phyloP scores from a whole-genome alignment of 1,140 invertebrate genomes.

The Drosophila obscura region DNA sequence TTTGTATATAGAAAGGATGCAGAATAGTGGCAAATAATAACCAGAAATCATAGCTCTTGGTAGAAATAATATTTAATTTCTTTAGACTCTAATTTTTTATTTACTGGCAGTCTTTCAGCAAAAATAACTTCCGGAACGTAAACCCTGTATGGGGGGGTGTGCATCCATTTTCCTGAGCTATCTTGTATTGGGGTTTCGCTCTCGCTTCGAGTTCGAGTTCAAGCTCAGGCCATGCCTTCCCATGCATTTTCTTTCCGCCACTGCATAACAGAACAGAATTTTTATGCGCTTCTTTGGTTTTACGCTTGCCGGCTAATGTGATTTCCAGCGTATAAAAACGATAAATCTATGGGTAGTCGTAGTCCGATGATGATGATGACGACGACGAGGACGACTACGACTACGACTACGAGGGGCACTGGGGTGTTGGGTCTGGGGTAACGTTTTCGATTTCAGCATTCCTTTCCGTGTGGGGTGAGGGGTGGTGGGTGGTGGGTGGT shows the following conservation, averaged over 20 bases:
- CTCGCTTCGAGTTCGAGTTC: slow-evolving; percentile 1
- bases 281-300: slow-evolving; percentile 72
- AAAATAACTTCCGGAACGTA: not conserved
- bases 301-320: slow-evolving; percentile 66
- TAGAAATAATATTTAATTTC: too few relatives aligned
- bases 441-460: slow-evolving; percentile 59
- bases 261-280: slow-evolving; percentile 37
- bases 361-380: slow-evolving; percentile 41
- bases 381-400: not conserved
- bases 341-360: slow-evolving; percentile 65
- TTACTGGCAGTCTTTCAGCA: too few relatives aligned
- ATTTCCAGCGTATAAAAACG: slow-evolving; percentile 77
- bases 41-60: too few relatives aligned
- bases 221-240: slow-evolving; percentile 7
- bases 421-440: not conserved
- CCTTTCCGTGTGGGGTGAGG: slow-evolving; percentile 21
- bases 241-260: slow-evolving; percentile 50
- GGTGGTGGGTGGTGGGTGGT: too few relatives aligned
- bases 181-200: slow-evolving; percentile 23
- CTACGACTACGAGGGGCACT: not conserved
- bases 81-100: too few relatives aligned
- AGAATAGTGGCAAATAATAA: too few relatives aligned
- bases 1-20: too few relatives aligned
- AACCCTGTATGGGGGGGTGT: slow-evolving; percentile 35
- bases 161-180: not conserved